phyloP scores from a whole-genome alignment of 2,113 vertebrate genomes.

The Myodes glareolus region DNA sequence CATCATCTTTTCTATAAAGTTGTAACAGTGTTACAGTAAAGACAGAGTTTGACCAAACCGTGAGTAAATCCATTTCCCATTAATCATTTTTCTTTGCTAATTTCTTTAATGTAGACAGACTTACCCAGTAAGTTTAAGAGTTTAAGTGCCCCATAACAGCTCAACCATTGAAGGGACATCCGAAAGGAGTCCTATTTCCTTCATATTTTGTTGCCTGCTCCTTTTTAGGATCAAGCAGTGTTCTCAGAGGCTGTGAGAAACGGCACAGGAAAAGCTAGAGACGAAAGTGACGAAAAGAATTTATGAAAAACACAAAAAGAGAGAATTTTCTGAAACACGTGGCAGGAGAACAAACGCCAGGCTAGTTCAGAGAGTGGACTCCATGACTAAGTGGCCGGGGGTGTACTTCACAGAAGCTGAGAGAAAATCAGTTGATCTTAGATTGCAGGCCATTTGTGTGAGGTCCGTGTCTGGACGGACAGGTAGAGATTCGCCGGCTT shows the following conservation, averaged over 20 bases:
- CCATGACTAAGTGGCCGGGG: fast-evolving
- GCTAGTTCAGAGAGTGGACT: neutral
- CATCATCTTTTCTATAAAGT: neutral
- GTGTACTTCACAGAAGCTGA: neutral
- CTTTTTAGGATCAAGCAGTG: neutral
- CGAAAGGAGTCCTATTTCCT: neutral
- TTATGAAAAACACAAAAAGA: neutral
- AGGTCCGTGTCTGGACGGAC: neutral
- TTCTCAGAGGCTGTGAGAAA: neutral
- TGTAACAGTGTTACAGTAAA: neutral
- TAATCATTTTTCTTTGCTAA: neutral
- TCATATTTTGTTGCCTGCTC: neutral
- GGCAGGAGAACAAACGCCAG: neutral
- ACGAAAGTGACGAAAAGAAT: neutral
- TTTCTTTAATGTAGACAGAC: neutral
- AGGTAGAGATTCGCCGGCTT: neutral
- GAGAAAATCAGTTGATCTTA: neutral
- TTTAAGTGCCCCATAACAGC: neutral
- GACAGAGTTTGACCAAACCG: neutral
- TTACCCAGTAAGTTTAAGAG: neutral
- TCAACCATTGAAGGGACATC: neutral
- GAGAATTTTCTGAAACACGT: neutral
- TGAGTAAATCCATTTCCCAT: neutral
- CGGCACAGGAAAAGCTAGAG: neutral
- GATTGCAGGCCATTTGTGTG: neutral